Evolutionary conservation across 2,113 vertebrate species (phyloP).

Genomic region (Mastomys coucha): DNA sequence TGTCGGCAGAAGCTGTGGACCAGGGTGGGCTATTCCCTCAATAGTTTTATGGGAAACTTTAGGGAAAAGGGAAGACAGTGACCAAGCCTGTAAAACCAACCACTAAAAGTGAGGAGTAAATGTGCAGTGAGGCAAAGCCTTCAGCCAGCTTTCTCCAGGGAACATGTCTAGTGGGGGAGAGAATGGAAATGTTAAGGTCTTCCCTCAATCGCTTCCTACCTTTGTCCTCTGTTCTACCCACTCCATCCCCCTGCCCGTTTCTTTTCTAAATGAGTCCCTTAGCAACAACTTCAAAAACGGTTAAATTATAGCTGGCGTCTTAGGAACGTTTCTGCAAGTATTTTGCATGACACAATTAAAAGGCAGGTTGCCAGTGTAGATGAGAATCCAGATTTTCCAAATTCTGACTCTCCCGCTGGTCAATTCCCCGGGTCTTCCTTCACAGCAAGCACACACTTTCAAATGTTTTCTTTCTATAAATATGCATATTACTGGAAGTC

Average conservation of each 20-base stretch:
- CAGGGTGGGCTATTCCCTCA: not conserved
- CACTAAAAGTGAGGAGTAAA: not conserved
- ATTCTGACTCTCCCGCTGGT: not conserved
- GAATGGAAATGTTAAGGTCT: not conserved
- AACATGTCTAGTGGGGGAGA: constrained; percentile 24
- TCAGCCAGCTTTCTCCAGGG: not conserved
- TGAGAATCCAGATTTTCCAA: not conserved
- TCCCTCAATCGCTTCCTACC: accelerated
- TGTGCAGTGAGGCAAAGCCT: not conserved
- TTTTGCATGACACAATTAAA: constrained; percentile 53
- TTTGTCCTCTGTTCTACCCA: not conserved
- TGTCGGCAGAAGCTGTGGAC: not conserved
- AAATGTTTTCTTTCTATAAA: not conserved
- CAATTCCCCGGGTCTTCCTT: not conserved
- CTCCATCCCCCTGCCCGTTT: not conserved
- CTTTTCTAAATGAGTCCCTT: not conserved
- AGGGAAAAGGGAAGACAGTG: not conserved
- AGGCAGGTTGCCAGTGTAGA: constrained; percentile 41
- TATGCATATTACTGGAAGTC: not conserved
- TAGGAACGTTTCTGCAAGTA: constrained; percentile 54
- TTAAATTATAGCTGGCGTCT: constrained; percentile 34
- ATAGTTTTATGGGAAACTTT: not conserved
- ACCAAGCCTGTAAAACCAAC: not conserved
- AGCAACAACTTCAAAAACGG: constrained; percentile 42
- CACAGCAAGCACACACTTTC: not conserved